Conservation (phyloP, 2,797 vertebrate species). For the Emys orbicularis region DNA sequence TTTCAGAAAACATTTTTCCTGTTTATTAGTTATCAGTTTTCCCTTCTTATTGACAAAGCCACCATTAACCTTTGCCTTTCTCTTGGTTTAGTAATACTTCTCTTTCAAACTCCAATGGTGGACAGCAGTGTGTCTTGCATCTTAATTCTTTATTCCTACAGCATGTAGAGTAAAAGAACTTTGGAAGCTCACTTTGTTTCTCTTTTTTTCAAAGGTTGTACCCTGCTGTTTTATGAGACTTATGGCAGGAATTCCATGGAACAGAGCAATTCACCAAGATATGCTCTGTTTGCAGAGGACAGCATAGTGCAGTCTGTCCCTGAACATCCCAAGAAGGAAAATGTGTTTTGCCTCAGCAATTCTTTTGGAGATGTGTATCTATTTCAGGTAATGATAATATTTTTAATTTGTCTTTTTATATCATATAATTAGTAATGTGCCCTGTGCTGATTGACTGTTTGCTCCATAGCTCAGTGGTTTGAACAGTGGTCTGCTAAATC, state of each 20-base stretch:
- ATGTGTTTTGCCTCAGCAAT: conserved; percentile 97
- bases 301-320: conserved; percentile 94
- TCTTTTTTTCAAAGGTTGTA: conserved; percentile 85
- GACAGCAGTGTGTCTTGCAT: rapidly evolving
- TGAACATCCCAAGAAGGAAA: conserved; percentile 95
- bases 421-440: background rate
- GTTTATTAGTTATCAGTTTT: background rate
- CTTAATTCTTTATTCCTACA: background rate
- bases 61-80: background rate
- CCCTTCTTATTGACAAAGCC: background rate
- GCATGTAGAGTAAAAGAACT: background rate
- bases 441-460: background rate
- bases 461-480: too few relatives aligned
- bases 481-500: too few relatives aligned
- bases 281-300: conserved; percentile 92
- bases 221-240: conserved; percentile 93
- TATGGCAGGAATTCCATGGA: conserved; percentile 89
- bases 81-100: background rate
- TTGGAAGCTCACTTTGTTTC: background rate
- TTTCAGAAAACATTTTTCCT: background rate
- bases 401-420: background rate
- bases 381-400: conserved; percentile 88
- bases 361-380: conserved; percentile 93
- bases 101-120: rapidly evolving
- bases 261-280: conserved; percentile 88